Conservation (phyloP, 2,888 invertebrate species). For the Agonum fuliginosum region DNA sequence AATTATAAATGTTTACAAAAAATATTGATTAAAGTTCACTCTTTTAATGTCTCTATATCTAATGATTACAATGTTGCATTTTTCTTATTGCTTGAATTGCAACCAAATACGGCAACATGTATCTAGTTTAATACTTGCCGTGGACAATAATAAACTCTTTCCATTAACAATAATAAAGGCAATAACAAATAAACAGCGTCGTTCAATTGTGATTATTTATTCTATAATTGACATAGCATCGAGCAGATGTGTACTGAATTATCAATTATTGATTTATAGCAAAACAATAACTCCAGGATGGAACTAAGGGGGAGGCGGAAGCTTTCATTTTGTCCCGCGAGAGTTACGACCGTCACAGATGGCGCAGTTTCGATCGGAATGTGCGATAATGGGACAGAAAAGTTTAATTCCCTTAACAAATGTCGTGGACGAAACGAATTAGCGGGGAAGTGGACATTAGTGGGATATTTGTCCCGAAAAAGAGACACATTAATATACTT, state of each 20-base stretch:
- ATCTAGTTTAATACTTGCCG: too few relatives aligned
- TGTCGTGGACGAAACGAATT: neutral
- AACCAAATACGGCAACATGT: too few relatives aligned
- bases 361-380: conserved; percentile 26
- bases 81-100: too few relatives aligned
- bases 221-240: conserved; percentile 46
- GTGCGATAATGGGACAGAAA: conserved; percentile 14
- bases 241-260: conserved; percentile 40
- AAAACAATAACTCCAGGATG: conserved; percentile 10
- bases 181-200: conserved; percentile 12
- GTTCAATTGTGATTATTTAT: conserved; percentile 50
- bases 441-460: conserved; percentile 1
- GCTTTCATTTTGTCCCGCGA: conserved; percentile 21
- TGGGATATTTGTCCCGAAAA: conserved; percentile 8
- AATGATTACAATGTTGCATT: too few relatives aligned
- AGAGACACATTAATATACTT: conserved; percentile 12
- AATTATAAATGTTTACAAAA: too few relatives aligned
- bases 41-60: too few relatives aligned
- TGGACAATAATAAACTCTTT: too few relatives aligned
- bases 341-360: conserved; percentile 6
- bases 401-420: conserved; percentile 20
- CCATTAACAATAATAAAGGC: conserved; percentile 6
- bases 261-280: conserved; percentile 55
- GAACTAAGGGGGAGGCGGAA: neutral
- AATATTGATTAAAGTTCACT: too few relatives aligned